A percentile compares a stretch with the other conserved stretches of the same genome.
Conservation (phyloP, 2,888 invertebrate species). For the Acronicta leporina region DNA sequence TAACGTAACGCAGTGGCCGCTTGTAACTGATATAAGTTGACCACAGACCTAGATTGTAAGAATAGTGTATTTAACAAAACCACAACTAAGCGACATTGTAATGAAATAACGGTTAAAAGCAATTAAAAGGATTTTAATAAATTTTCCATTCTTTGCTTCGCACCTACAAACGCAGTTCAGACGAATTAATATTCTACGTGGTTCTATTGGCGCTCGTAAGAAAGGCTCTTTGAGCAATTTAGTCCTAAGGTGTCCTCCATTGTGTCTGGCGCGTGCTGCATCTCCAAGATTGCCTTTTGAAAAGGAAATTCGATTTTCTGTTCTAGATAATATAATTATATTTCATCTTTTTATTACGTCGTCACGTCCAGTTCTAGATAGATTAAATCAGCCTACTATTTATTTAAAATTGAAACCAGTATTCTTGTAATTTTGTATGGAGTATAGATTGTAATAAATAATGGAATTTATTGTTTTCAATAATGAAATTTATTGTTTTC, state of each 20-base stretch:
- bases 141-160: conserved; percentile 27
- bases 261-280: conserved; percentile 44
- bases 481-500: conserved; percentile 33
- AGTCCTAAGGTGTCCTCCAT: conserved; percentile 32
- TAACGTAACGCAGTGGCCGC: conserved; percentile 45
- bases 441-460: background rate
- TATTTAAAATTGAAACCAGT: background rate
- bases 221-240: conserved; percentile 33
- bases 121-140: conserved; percentile 22
- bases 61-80: conserved; percentile 26
- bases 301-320: conserved; percentile 40
- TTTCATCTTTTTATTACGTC: conserved; percentile 22
- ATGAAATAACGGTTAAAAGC: conserved; percentile 22
- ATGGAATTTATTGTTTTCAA: conserved; percentile 19
- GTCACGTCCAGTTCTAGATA: background rate
- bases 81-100: conserved; percentile 31
- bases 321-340: conserved; percentile 18
- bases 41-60: conserved; percentile 59
- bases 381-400: too few relatives aligned
- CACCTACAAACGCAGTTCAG: conserved; percentile 6
- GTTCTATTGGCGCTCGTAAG: conserved; percentile 20
- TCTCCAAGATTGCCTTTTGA: conserved; percentile 41
- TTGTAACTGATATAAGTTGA: conserved; percentile 62
- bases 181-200: conserved; percentile 32
- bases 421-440: conserved; percentile 18